These are phyloP conservation scores for Lasioglossum oenotherae DNA, from an alignment of 2,888 invertebrate species.

Conservation along the genomic window DNA sequence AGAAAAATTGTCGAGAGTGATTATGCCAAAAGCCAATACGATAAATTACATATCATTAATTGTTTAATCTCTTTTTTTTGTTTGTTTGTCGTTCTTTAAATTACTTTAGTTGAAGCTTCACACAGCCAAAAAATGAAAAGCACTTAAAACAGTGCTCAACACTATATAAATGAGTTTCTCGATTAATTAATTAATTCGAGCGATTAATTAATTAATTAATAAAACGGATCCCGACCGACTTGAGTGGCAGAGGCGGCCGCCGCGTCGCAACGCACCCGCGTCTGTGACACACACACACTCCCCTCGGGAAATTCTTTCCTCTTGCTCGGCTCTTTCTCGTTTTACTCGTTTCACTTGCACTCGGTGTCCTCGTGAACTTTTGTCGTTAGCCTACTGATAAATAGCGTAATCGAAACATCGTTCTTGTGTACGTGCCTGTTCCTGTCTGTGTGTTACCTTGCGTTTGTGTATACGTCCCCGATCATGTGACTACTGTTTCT, in stretches of 20 bases:
- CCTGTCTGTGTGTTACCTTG: background rate
- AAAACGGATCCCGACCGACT: conserved; percentile 78
- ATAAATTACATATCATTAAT: conserved; percentile 56
- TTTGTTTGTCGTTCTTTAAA: conserved; percentile 68
- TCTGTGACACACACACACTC: conserved; percentile 55
- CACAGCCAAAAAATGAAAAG: conserved; percentile 88
- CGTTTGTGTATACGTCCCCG: background rate
- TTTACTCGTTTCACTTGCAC: background rate
- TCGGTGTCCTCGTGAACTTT: conserved; percentile 7
- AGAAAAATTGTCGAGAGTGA: conserved; percentile 75
- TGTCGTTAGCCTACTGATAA: conserved; percentile 42
- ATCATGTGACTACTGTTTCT: background rate
- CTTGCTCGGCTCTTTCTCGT: background rate
- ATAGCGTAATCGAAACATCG: conserved; percentile 58
- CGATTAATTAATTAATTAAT: conserved; percentile 80
- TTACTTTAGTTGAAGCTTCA: conserved; percentile 85
- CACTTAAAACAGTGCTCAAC: conserved; percentile 89
- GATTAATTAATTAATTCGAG: conserved; percentile 81
- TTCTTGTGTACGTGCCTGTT: conserved; percentile 16
- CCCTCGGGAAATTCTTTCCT: conserved; percentile 36
- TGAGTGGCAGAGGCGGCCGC: conserved; percentile 75
- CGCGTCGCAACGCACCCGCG: conserved; percentile 42
- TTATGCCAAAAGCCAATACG: conserved; percentile 67
- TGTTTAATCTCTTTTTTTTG: conserved; percentile 17
- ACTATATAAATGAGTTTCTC: conserved; percentile 85